A percentile compares a stretch with the other conserved stretches of the same genome.
Conservation (phyloP, 2,797 vertebrate genomes). For the Caiman crocodilus region DNA sequence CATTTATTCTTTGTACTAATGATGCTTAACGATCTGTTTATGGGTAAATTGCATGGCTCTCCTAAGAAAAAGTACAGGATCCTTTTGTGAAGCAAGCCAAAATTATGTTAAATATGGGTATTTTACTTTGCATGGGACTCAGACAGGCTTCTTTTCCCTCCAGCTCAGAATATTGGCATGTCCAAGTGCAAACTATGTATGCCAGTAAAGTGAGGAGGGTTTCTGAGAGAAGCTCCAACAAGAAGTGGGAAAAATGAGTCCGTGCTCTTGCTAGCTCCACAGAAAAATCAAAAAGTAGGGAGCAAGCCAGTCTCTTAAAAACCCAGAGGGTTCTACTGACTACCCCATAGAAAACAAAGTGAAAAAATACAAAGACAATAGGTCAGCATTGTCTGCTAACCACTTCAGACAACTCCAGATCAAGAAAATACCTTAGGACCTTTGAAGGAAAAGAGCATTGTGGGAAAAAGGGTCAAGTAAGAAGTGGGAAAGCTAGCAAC, state of each 20-base stretch:
- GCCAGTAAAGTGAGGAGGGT: neutral
- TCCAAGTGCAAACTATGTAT: neutral
- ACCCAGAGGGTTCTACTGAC: neutral
- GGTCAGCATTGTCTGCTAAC: neutral
- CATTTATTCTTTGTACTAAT: constrained; percentile 79
- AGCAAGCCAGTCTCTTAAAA: neutral
- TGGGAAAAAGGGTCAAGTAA: constrained; percentile 12
- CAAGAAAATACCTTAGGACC: neutral
- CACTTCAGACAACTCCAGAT: neutral
- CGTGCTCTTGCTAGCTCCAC: neutral
- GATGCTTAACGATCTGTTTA: constrained; percentile 77
- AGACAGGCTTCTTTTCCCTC: constrained; percentile 46
- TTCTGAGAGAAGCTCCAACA: neutral
- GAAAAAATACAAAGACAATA: neutral
- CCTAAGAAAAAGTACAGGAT: constrained; percentile 76
- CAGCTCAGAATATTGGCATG: neutral
- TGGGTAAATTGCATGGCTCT: constrained; percentile 79
- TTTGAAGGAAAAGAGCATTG: constrained; percentile 14
- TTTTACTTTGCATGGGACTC: constrained; percentile 42
- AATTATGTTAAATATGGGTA: constrained; percentile 53
- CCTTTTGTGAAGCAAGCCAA: constrained; percentile 75
- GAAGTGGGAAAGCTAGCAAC: constrained; percentile 15
- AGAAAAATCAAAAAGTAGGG: neutral
- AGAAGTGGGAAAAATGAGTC: neutral
- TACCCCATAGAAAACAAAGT: neutral